Base-by-base conservation (phyloP, 2,113 vertebrate species). In the Isurus oxyrinchus region DNA sequence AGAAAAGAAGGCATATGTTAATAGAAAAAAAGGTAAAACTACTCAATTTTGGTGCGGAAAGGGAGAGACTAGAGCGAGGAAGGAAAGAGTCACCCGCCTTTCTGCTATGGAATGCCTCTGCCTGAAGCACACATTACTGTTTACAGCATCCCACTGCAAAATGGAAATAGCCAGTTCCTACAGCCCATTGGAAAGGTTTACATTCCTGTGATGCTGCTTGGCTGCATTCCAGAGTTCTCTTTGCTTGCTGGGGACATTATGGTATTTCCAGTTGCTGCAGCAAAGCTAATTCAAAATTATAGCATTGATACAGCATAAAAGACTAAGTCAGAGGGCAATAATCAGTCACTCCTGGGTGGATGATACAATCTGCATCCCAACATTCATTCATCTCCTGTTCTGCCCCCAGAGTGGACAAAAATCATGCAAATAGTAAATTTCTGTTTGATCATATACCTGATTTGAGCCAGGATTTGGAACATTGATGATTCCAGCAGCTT, bases 381-480 rank as follows among this genome's bases (percentile, higher is more conserved):
- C 49, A 44, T 35, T 27, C 19, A 23, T 66, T 21, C 35, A 16
- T 69, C 23, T 49, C 53, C 27, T 31, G 94, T 63, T 53, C 27
- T 95, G 7, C 23, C 13, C 27, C 21, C 21, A 53, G 31, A 23
- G 14, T 69, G 67, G 0, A 21, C n/a, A 95, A 66, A 63, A 94
- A 66, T 23, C 61, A 10, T 57, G 61, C 93, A 49, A 13, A 27
- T 49, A 49, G 44, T 76, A 49, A 44, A 95, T 95, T 95, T 69
- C 2, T 53, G 8, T 35, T 72, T 49, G 49, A 53, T 31, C 66
- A 53, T 19, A 11, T 96, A 99, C 99, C 99, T 99, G 99, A 97
- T 99, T 99, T 86, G 99, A 99, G 97, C 99, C 99, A 0, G 99
- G 99, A 96, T 99, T 99, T 97, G 99, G 99, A 10, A 99, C 99